Base-by-base conservation (phyloP, 2,888 invertebrate species). In the Andrena chrysosceles region DNA sequence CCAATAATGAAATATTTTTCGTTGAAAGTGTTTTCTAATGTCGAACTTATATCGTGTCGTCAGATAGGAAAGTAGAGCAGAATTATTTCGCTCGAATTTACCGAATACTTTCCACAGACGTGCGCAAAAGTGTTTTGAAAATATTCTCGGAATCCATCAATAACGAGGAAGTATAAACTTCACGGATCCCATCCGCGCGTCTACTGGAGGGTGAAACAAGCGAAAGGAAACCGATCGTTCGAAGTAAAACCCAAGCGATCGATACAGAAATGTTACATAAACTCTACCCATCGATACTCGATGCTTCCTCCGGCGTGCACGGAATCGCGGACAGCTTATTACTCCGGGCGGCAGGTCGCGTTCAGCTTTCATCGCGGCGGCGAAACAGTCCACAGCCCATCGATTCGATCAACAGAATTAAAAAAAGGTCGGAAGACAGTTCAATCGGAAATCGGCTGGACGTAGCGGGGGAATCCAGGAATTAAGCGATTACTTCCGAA, bases 401-500 rank as follows among this genome's bases (percentile, higher is more conserved):
- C 69, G 60, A 62, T 31, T 56, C 49, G 56, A 79, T 54, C 52
- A 68, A 73, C 83, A 77, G 62, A 49, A 77, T 71, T 73, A 56
- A 73, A 66, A 42, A 68, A 60, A 69, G 71, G 7, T 23, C 8
- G 81, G 64, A 82, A 85, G 72, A 77, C 74, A 68, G 81, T 77
- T 76, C 82, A 79, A 86, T 85, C 85, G 78, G 77, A 78, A 72
- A 83, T 84, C 80, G 73, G 74, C 64, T 52, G 76, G 59, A 83
- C 82, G 76, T 81, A 75, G 83, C 63, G n/a, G 60, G 81, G 59
- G 69, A 83, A 87, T 84, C 78, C 81, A 72, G 83, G 88, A 87
- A 88, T 88, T 87, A 89, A 89, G 87, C 88, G 88, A 89, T 89
- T 89, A 85, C 85, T 85, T 88, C 77, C 80, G 85, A 88, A 89